These are phyloP conservation scores for Ochropleura plecta DNA, from an alignment of 2,888 invertebrate species.

Conservation along the genomic window DNA sequence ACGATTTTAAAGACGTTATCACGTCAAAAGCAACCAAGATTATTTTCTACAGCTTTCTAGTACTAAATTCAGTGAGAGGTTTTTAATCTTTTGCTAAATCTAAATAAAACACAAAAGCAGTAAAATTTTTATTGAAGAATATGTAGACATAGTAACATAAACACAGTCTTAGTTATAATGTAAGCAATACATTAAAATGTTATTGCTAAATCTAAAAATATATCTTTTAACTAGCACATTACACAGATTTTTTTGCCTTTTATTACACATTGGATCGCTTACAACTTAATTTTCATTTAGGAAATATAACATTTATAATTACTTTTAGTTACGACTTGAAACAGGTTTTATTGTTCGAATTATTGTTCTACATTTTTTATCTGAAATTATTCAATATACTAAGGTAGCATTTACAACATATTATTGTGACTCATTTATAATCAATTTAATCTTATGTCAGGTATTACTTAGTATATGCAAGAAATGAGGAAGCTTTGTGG, in stretches of 20 bases:
- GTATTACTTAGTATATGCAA: slow-evolving; percentile 18
- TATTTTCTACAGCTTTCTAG: background rate
- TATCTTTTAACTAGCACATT: slow-evolving; percentile 28
- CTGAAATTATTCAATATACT: slow-evolving; percentile 37
- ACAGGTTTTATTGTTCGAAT: slow-evolving; percentile 15
- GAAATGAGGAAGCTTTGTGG: slow-evolving; percentile 21
- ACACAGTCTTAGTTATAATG: slow-evolving; percentile 57
- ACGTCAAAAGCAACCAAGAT: background rate
- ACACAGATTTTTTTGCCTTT: slow-evolving; percentile 41
- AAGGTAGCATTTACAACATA: background rate
- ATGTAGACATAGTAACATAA: slow-evolving; percentile 56
- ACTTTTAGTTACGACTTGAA: slow-evolving; percentile 28
- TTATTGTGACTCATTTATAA: slow-evolving; percentile 17
- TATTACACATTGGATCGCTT: slow-evolving; percentile 37
- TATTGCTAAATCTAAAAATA: slow-evolving; percentile 49
- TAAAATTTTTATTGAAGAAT: slow-evolving; percentile 46
- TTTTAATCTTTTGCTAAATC: slow-evolving; percentile 10
- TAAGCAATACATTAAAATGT: slow-evolving; percentile 59
- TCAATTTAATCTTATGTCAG: slow-evolving; percentile 4
- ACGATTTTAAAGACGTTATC: no score
- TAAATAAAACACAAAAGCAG: slow-evolving; percentile 57
- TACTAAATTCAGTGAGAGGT: background rate
- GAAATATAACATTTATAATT: slow-evolving; percentile 39
- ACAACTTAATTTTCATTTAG: slow-evolving; percentile 52
- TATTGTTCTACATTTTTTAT: slow-evolving; percentile 23